Percentiles rank a stretch among this genome's conserved stretches.
These are phyloP conservation scores for Lepidochrysops patricia DNA, from an alignment of 2,888 invertebrate genomes.

Conservation along the genomic window DNA sequence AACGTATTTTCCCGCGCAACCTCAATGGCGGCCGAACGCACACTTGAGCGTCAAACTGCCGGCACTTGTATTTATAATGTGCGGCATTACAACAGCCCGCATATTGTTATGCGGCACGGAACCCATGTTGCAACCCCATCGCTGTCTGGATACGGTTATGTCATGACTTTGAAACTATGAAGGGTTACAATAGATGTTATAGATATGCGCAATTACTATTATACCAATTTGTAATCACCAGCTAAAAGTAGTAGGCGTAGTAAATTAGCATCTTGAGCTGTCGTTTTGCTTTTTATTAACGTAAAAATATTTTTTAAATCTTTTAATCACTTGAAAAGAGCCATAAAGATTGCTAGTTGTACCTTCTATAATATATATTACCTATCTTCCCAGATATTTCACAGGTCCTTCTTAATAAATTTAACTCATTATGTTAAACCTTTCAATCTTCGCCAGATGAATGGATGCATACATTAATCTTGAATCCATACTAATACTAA, in stretches of 20 bases:
- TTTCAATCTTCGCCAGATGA: too few relatives aligned
- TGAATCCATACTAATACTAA: too few relatives aligned
- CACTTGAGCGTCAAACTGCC: constrained; percentile 44
- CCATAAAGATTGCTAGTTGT: too few relatives aligned
- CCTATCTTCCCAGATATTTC: too few relatives aligned
- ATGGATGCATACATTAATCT: too few relatives aligned
- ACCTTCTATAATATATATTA: too few relatives aligned
- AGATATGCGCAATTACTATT: neutral
- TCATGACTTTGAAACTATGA: constrained; percentile 4
- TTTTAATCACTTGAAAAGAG: too few relatives aligned
- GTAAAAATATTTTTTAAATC: too few relatives aligned
- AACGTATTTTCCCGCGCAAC: constrained; percentile 57
- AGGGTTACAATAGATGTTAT: neutral
- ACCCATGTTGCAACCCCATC: constrained; percentile 59
- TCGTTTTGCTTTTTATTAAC: too few relatives aligned
- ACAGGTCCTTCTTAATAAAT: too few relatives aligned
- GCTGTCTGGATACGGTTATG: constrained; percentile 21
- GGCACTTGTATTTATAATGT: constrained; percentile 69
- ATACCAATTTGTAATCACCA: too few relatives aligned
- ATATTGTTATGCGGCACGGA: constrained; percentile 61
- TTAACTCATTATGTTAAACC: too few relatives aligned
- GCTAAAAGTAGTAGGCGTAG: neutral
- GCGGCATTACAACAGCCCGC: constrained; percentile 50
- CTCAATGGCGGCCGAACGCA: constrained; percentile 45
- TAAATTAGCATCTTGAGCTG: neutral